These are phyloP conservation scores for Petrocephalus sullivani DNA, from an alignment of 2,797 vertebrate species.

Conservation along the genomic window DNA sequence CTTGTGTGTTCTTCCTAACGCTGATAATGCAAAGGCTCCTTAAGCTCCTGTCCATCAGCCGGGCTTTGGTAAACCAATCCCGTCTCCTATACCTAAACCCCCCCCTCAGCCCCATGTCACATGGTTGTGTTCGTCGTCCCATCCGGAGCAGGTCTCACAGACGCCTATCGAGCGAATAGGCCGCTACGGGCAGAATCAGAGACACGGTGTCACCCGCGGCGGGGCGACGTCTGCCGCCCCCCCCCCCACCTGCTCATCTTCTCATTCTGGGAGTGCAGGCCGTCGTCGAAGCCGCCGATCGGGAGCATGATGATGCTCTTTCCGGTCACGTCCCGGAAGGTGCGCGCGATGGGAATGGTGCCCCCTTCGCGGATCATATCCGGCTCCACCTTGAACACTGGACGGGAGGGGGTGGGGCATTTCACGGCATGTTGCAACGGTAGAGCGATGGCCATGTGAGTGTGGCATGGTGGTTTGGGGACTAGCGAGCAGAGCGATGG, in stretches of 20 bases:
- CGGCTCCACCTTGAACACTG: constrained; percentile 77
- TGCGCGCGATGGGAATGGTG: constrained; percentile 78
- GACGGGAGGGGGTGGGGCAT: constrained; percentile 21
- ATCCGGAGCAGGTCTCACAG: background rate
- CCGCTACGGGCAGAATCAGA: background rate
- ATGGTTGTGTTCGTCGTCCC: background rate
- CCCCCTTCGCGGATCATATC: constrained; percentile 85
- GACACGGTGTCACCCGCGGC: background rate
- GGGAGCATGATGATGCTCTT: constrained; percentile 86
- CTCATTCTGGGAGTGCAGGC: constrained; percentile 85
- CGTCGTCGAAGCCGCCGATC: constrained; percentile 80
- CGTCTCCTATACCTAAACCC: background rate
- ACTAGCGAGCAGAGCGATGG: no score
- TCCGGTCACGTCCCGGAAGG: constrained; percentile 68
- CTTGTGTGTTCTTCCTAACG: no score
- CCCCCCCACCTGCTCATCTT: constrained; percentile 81
- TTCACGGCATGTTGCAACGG: background rate
- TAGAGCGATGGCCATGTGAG: background rate
- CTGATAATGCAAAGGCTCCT: no score
- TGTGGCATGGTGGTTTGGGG: background rate
- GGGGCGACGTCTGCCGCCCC: background rate
- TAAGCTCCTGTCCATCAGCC: no score
- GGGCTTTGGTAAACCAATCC: no score
- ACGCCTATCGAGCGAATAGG: background rate
- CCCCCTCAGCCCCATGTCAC: background rate